Base-by-base conservation (phyloP, 1,140 invertebrate genomes). In the Alviniconcha marisindica region DNA sequence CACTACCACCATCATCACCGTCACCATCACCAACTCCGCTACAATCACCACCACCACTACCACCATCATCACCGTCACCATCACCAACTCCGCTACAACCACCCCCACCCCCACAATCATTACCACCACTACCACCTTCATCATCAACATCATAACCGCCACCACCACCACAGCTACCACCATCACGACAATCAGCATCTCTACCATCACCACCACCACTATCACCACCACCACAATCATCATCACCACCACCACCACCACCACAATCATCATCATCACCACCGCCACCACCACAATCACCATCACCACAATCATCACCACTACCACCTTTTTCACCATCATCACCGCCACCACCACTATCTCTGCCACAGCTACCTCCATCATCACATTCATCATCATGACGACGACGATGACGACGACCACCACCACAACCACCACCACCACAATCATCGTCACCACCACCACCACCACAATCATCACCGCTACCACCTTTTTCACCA, bases 261-360 rank as follows among this genome's bases (percentile, higher is more conserved):
- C n/a, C n/a, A n/a, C n/a, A n/a, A n/a, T n/a, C n/a, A n/a, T n/a
- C n/a, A n/a, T n/a, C n/a, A n/a, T n/a, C 21, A 60, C 56, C 28
- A 60, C 56, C 56, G 28, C 56, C 1, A 60, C 28, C 56, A 73
- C 33, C 71, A 73, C 33, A 24, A 73, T 33, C 71, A 33, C 33
- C 71, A 73, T 71, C 36, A 71, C 28, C 36, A 71, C n/a, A 60
- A 60, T 73, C 71, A 73, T 73, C 33, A 73, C 36, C 71, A 24
- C 36, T 33, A 73, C 36, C 1, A 73, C 36, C 33, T n/a, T 33
- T 33, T 18, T 33, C 71, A 73, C 36, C 33, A 73, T 73, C 56
- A 7, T 36, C 31, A 14, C n/a, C 10, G 40, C 40, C 15, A 14
- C 40, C 18, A n/a, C 33, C 18, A 21, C 56, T 15, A n/a, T n/a